These are phyloP conservation scores for Drosophila affinis DNA, from an alignment of 2,888 invertebrate species.

Conservation along the genomic window DNA sequence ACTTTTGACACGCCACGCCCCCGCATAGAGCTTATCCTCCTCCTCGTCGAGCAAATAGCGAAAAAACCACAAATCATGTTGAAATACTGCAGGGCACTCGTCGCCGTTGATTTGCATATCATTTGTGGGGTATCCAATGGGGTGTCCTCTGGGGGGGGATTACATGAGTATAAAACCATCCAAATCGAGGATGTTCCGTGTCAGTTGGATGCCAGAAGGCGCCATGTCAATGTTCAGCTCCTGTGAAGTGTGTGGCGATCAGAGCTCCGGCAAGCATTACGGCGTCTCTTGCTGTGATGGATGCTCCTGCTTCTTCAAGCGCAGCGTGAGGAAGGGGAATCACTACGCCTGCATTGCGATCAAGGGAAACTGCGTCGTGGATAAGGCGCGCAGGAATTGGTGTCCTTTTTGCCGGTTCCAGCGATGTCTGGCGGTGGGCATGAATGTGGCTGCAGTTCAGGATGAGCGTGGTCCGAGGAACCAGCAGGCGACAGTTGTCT, in stretches of 20 bases:
- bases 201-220: slow-evolving; percentile 22
- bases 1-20: slow-evolving; percentile 74
- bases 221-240: slow-evolving; percentile 55
- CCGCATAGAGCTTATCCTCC: slow-evolving; percentile 30
- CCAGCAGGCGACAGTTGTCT: slow-evolving; percentile 38
- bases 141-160: neutral
- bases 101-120: slow-evolving; percentile 76
- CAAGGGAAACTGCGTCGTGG: slow-evolving; percentile 89
- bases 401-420: slow-evolving; percentile 93
- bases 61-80: slow-evolving; percentile 69
- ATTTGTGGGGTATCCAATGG: slow-evolving; percentile 58
- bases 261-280: slow-evolving; percentile 93
- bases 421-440: slow-evolving; percentile 90
- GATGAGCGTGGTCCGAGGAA: slow-evolving; percentile 91
- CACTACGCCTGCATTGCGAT: slow-evolving; percentile 91
- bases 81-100: slow-evolving; percentile 44
- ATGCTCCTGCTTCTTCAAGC: slow-evolving; percentile 95
- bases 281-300: slow-evolving; percentile 94
- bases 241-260: slow-evolving; percentile 92
- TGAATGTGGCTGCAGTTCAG: slow-evolving; percentile 93
- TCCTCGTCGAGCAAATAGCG: slow-evolving; percentile 61
- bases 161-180: slow-evolving; percentile 57
- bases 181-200: slow-evolving; percentile 23
- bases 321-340: slow-evolving; percentile 90
- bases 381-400: slow-evolving; percentile 93